A percentile compares a stretch with the other conserved stretches of the same genome.
Conservation (phyloP, 2,113 vertebrate species). For the Myiozetetes cayanensis region DNA sequence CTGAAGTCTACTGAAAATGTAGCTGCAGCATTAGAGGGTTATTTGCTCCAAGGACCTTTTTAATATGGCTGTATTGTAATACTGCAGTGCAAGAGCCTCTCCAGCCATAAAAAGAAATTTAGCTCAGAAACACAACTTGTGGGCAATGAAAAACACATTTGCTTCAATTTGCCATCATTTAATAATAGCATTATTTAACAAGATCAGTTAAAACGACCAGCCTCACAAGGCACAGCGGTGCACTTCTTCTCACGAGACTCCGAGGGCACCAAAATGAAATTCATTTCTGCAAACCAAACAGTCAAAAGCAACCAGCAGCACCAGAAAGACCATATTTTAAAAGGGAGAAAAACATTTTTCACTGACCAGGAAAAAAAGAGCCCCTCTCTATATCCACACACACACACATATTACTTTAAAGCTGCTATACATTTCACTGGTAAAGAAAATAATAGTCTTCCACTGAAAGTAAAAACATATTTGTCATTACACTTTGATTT, state of each 20-base stretch:
- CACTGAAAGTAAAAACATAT: not conserved
- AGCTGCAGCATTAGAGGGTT: slow-evolving; percentile 65
- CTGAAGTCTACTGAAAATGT: not conserved
- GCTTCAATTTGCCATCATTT: slow-evolving; percentile 50
- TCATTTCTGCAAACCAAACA: slow-evolving; percentile 10
- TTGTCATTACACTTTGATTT: not conserved
- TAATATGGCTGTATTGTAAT: slow-evolving; percentile 83
- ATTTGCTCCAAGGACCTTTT: slow-evolving; percentile 73
- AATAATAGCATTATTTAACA: slow-evolving; percentile 48
- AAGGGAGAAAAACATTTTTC: not conserved
- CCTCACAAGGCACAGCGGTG: slow-evolving; percentile 13
- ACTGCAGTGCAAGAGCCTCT: slow-evolving; percentile 72
- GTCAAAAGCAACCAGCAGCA: slow-evolving; percentile 15
- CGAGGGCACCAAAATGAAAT: slow-evolving; percentile 28
- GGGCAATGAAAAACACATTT: slow-evolving; percentile 29
- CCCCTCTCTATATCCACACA: not conserved
- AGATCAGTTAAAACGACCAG: slow-evolving; percentile 31
- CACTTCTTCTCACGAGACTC: slow-evolving; percentile 1
- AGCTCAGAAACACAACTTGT: slow-evolving; percentile 68
- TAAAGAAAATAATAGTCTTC: not conserved
- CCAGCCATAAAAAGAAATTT: slow-evolving; percentile 50
- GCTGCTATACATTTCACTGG: not conserved
- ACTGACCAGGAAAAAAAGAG: not conserved
- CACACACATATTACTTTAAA: not conserved
- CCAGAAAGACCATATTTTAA: not conserved